Conservation (phyloP, 92 coral and sea anemone genomes). For the Scolanthus callimorphus region DNA sequence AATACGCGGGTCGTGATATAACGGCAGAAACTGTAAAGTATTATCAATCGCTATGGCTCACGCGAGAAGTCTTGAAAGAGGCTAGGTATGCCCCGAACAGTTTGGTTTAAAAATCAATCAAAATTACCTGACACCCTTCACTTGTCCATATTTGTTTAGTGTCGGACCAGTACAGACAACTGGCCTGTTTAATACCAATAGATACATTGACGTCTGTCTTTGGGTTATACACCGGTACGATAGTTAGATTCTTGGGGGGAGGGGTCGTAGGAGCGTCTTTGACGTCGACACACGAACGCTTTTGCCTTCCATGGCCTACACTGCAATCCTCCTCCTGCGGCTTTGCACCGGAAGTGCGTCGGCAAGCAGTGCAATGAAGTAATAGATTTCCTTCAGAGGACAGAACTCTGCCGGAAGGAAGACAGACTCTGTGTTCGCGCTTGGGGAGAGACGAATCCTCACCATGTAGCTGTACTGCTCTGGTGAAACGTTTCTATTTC, state of each 20-base stretch:
- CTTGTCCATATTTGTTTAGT: constrained; percentile 59
- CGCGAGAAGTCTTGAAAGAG: no score
- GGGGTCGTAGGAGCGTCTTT: constrained; percentile 79
- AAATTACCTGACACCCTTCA: constrained; percentile 62
- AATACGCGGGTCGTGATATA: no score
- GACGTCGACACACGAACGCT: constrained; percentile 73
- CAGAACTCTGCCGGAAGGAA: constrained; percentile 26
- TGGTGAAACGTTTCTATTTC: constrained; percentile 34
- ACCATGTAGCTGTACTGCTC: constrained; percentile 29
- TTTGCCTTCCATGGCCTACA: constrained; percentile 43
- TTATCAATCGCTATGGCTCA: no score
- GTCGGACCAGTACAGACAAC: constrained; percentile 73
- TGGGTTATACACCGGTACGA: constrained; percentile 53
- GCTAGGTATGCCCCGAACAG: no score
- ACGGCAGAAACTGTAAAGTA: no score
- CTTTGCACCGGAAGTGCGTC: no score
- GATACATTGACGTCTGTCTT: constrained; percentile 49
- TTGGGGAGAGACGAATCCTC: constrained; percentile 21
- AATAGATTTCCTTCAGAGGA: constrained; percentile 17
- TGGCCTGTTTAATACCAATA: constrained; percentile 42
- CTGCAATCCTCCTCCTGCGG: constrained; percentile 38
- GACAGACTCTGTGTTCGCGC: background rate
- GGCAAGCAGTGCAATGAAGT: constrained; percentile 16
- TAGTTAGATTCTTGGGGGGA: constrained; percentile 45
- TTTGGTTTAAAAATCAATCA: no score